phyloP scores from a whole-genome alignment of 2,797 vertebrate species.

The Alcedo quadribrachys region DNA sequence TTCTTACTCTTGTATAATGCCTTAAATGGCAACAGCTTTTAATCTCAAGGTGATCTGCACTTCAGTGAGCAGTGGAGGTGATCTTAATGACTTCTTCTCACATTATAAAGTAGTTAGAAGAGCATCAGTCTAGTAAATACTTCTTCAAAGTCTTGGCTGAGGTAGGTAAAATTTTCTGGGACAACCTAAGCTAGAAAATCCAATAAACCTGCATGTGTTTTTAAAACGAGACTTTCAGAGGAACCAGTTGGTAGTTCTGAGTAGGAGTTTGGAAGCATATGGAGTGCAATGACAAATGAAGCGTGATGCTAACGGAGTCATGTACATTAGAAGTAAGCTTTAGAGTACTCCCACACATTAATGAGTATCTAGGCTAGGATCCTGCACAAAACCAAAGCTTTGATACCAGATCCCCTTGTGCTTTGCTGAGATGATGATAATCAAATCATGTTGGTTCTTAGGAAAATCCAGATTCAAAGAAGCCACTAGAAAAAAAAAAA shows the following conservation, averaged over 20 bases:
- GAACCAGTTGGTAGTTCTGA: conserved; percentile 44
- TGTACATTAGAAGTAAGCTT: not conserved
- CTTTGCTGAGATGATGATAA: not conserved
- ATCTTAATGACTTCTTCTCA: not conserved
- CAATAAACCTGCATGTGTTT: not conserved
- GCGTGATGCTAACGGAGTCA: conserved; percentile 7
- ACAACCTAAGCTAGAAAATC: not conserved
- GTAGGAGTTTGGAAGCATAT: conserved; percentile 54
- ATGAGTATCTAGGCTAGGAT: not conserved
- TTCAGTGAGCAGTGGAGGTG: not conserved
- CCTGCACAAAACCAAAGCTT: not conserved
- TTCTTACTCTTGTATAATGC: conserved; percentile 7
- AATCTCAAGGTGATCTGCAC: not conserved
- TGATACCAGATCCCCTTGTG: not conserved
- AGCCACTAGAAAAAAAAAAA: not conserved
- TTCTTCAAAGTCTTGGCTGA: not conserved
- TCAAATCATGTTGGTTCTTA: not conserved
- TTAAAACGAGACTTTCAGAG: not conserved
- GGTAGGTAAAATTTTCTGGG: not conserved
- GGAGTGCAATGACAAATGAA: conserved; percentile 32
- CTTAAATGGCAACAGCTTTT: conserved; percentile 12
- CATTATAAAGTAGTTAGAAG: not conserved
- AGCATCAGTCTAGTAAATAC: not conserved
- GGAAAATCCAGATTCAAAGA: not conserved
- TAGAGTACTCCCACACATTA: not conserved